These are phyloP conservation scores for Drosophila mulleri DNA, from an alignment of 2,888 invertebrate genomes.

Conservation along the genomic window DNA sequence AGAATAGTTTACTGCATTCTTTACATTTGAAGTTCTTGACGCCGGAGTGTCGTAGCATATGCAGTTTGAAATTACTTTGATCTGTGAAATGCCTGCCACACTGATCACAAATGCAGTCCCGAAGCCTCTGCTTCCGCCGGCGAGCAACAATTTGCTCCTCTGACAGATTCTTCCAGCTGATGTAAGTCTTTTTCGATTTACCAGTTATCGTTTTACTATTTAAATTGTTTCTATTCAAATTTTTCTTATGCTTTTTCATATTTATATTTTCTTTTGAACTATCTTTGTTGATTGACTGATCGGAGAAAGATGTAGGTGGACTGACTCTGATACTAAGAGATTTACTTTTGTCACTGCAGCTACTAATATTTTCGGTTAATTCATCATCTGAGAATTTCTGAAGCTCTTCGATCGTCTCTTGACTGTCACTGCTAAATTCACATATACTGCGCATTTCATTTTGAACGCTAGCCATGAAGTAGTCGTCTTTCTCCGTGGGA, in stretches of 20 bases:
- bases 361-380: neutral
- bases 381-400: slow-evolving; percentile 7
- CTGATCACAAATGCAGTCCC: slow-evolving; percentile 64
- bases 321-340: neutral
- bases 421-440: slow-evolving; percentile 27
- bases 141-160: slow-evolving; percentile 55
- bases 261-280: too few relatives aligned
- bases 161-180: slow-evolving; percentile 62
- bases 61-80: slow-evolving; percentile 69
- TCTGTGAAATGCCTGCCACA: slow-evolving; percentile 67
- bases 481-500: slow-evolving; percentile 21
- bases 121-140: slow-evolving; percentile 56
- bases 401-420: slow-evolving; percentile 9
- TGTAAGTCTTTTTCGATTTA: slow-evolving; percentile 41
- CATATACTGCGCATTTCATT: slow-evolving; percentile 35
- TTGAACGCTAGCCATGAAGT: slow-evolving; percentile 18
- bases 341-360: neutral
- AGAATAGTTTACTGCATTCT: slow-evolving; percentile 52
- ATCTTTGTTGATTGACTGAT: neutral
- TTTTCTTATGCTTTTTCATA: neutral
- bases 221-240: neutral
- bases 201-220: neutral
- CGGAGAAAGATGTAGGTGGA: neutral
- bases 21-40: slow-evolving; percentile 57
- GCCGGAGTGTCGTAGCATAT: slow-evolving; percentile 63